phyloP scores from a whole-genome alignment of 2,113 vertebrate genomes.

The Carettochelys insculpta region DNA sequence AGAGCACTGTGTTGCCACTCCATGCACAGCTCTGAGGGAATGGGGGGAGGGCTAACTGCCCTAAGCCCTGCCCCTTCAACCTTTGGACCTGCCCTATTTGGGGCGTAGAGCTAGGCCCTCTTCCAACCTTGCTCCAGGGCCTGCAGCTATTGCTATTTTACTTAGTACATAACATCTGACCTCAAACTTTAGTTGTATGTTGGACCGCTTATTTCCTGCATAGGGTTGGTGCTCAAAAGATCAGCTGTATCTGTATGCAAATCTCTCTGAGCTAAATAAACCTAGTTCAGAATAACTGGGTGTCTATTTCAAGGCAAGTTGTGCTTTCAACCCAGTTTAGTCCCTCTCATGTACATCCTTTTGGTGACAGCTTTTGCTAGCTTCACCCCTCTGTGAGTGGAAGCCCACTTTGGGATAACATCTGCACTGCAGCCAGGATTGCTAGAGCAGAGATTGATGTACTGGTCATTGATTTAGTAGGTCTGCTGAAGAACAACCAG shows the following conservation, averaged over 20 bases:
- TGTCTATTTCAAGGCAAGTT: neutral
- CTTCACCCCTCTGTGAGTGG: neutral
- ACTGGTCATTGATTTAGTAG: too few relatives aligned
- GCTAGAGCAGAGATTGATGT: too few relatives aligned
- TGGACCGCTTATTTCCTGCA: constrained; percentile 1
- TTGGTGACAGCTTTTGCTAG: neutral
- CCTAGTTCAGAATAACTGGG: constrained; percentile 2
- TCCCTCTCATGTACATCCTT: neutral
- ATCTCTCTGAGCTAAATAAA: constrained; percentile 37
- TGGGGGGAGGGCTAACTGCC: too few relatives aligned
- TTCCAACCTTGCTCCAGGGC: too few relatives aligned
- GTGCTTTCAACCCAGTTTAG: neutral
- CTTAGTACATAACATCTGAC: neutral
- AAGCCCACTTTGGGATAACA: neutral
- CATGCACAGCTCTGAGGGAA: too few relatives aligned
- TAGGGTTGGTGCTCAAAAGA: constrained; percentile 21
- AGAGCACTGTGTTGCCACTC: too few relatives aligned
- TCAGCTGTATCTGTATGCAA: constrained; percentile 51
- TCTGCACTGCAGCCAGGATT: too few relatives aligned
- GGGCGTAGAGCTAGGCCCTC: too few relatives aligned
- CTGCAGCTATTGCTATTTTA: neutral
- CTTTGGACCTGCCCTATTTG: too few relatives aligned
- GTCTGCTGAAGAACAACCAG: too few relatives aligned
- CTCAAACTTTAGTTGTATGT: neutral
- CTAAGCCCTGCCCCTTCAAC: too few relatives aligned